Evolutionary conservation across 1,140 invertebrate species (phyloP), one percentile per base, ranked within the genome.

Genomic region (Adoxophyes honmai): DNA sequence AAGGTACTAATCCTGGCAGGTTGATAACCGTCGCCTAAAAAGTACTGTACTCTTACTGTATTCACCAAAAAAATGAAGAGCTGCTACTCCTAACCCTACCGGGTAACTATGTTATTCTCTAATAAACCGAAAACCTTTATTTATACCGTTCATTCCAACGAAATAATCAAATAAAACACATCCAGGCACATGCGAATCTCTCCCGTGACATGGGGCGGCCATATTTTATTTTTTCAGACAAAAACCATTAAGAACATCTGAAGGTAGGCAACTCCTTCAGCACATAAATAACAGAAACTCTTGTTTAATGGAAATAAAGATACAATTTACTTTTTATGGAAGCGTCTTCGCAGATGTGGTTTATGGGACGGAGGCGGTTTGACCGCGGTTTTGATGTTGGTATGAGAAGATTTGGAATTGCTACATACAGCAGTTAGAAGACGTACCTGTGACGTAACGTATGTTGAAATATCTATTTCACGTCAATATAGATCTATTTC

Each of bases 181-280:
- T 48, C 16, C 28, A 21, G 11, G 11, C 18, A n/a, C 42, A 28
- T 28, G 21, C 42, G 42, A 48, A 44, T n/a, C 1, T 48, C 21
- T 48, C 21, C 42, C 42, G 42, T 16, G 51, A 35, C 33, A 34
- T 28, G 51, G 28, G 51, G 28, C 33, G 51, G 51, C 51, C 33
- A 52, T 52, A 52, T 52, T 52, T 52, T 52, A 66, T 66, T 62
- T 68, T 64, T 59, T 55, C 60, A 71, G 62, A 65, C 60, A 60
- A 68, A 66, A 68, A 44, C 62, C 68, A 71, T 71, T 68, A 68
- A 52, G 62, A 65, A 65, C 59, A 63, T 52, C 51, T 52, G 51
- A 62, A 68, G 60, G 62, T 68, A 65, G 62, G 64, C 34, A 63
- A 65, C 59, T 70, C 59, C 62, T 67, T 64, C 44, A 52, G 37